phyloP scores from a whole-genome alignment of 35 echinoderm and acorn worm genomes.

The Eucidaris tribuloides region DNA sequence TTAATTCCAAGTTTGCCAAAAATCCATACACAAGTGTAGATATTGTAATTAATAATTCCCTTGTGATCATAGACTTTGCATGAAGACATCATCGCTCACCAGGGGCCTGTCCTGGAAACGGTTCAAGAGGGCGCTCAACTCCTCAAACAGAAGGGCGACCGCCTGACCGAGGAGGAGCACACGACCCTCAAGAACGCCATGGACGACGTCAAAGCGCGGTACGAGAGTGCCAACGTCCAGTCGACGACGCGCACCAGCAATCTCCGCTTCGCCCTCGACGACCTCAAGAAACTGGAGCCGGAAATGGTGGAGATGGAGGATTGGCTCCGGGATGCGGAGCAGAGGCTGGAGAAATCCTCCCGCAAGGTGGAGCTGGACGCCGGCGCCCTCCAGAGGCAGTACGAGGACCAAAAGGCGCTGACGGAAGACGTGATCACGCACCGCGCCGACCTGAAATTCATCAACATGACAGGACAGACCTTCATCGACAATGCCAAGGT shows the following conservation, averaged over 20 bases:
- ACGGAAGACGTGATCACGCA: constrained; percentile 86
- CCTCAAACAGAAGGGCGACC: constrained; percentile 75
- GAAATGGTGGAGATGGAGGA: constrained; percentile 66
- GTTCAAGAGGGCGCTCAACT: constrained; percentile 83
- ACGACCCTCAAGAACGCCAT: constrained; percentile 34
- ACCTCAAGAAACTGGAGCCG: constrained; percentile 75
- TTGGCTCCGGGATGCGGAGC: constrained; percentile 77
- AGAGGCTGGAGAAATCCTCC: constrained; percentile 65
- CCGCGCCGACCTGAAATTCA: constrained; percentile 89
- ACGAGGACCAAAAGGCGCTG: constrained; percentile 70
- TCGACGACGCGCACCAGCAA: constrained; percentile 72
- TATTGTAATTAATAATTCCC: no score
- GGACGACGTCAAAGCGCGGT: constrained; percentile 70
- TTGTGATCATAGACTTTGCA: constrained; percentile 57
- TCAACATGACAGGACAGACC: constrained; percentile 96
- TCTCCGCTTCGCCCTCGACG: constrained; percentile 74
- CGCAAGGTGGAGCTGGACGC: constrained; percentile 68
- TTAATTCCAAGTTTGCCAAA: no score
- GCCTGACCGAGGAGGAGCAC: constrained; percentile 56
- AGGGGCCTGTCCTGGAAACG: constrained; percentile 80
- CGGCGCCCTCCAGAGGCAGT: constrained; percentile 68
- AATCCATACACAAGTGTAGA: no score
- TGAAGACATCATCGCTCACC: constrained; percentile 86
- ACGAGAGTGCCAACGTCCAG: constrained; percentile 78
- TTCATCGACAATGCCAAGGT: constrained; percentile 97